Evolutionary conservation across 2,113 vertebrate species (phyloP), one percentile per base, ranked within the genome.

Genomic region (Podilymbus podiceps): DNA sequence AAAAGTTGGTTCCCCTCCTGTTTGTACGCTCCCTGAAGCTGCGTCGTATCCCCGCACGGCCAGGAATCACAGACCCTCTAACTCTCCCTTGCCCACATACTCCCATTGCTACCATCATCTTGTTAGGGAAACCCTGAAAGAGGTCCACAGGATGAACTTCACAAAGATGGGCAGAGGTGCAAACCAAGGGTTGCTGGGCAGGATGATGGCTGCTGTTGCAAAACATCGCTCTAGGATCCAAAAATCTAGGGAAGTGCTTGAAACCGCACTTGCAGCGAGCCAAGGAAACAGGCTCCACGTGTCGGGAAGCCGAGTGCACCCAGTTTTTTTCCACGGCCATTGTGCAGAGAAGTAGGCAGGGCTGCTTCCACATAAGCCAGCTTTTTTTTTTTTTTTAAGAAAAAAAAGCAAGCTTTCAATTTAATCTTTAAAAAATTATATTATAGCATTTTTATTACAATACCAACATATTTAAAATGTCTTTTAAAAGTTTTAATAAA

Each of bases 21-120:
- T 38, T 38, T 38, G 38, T 8, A 38, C 38, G 38, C 38, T 38
- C 38, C 38, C 38, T 4, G 28, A 49, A 79, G 25, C 35, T 19
- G 20, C 2, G 0, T 0, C 13, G 4, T 3, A 11, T 6, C 12
- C 18, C 10, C 5, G 8, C 56, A 11, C 1, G 1, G 52, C 40
- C 67, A 47, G 67, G 20, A 76, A 49, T 21, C 35, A 14, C 1
- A 0, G 38, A 27, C 6, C 16, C n/a, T 31, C 33, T 33, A 22
- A 30, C 5, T 44, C 40, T 15, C 33, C 50, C 2, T 6, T 5
- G 5, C 38, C 80, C 12, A 11, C 0, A 1, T 16, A 19, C 66
- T 6, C 59, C 53, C 72, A 59, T 1, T 44, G 1, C 30, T 14
- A 21, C 49, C 53, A 14, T 5, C 12, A 19, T 5, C 50, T 47